Evolutionary conservation across 2,888 invertebrate species (phyloP).

Genomic region (Dicyrtomina minuta): DNA sequence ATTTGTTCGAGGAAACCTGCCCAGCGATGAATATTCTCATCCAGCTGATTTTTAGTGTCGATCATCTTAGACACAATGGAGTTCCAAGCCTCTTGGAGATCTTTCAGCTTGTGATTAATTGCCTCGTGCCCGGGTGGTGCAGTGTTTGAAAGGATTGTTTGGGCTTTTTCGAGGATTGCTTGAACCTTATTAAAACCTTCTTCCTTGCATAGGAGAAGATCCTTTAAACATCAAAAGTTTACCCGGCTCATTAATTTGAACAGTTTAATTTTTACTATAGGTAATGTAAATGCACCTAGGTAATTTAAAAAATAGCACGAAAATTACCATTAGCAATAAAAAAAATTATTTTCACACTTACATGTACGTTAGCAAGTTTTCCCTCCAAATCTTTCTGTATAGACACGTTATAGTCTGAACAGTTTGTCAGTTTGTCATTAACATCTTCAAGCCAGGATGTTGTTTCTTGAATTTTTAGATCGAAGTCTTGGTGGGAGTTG

Average conservation of each 20-base stretch:
- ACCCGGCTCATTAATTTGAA: too few relatives aligned
- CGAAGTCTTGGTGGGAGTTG: slow-evolving; percentile 81
- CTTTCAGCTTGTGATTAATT: slow-evolving; percentile 78
- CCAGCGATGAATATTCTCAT: slow-evolving; percentile 89
- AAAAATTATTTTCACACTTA: slow-evolving; percentile 47
- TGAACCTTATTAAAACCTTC: slow-evolving; percentile 88
- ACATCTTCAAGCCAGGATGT: slow-evolving; percentile 81
- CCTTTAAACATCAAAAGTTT: slow-evolving; percentile 61
- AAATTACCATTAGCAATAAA: neutral
- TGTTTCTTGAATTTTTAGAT: slow-evolving; percentile 75
- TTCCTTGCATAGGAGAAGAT: slow-evolving; percentile 84
- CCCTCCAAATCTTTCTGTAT: slow-evolving; percentile 83
- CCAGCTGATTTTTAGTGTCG: slow-evolving; percentile 82
- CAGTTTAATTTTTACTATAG: neutral
- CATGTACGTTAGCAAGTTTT: slow-evolving; percentile 73
- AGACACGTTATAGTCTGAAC: slow-evolving; percentile 76
- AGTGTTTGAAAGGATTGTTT: slow-evolving; percentile 86
- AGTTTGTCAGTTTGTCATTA: slow-evolving; percentile 79
- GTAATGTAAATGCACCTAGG: neutral
- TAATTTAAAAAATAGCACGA: neutral
- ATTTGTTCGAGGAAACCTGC: slow-evolving; percentile 86
- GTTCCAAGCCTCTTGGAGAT: slow-evolving; percentile 89
- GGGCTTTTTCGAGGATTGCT: slow-evolving; percentile 83
- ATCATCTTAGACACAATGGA: slow-evolving; percentile 81
- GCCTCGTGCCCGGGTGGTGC: slow-evolving; percentile 82